Evolutionary conservation across 2,888 invertebrate genomes (phyloP).

Genomic region (Gastracanthus pulcherrimus): DNA sequence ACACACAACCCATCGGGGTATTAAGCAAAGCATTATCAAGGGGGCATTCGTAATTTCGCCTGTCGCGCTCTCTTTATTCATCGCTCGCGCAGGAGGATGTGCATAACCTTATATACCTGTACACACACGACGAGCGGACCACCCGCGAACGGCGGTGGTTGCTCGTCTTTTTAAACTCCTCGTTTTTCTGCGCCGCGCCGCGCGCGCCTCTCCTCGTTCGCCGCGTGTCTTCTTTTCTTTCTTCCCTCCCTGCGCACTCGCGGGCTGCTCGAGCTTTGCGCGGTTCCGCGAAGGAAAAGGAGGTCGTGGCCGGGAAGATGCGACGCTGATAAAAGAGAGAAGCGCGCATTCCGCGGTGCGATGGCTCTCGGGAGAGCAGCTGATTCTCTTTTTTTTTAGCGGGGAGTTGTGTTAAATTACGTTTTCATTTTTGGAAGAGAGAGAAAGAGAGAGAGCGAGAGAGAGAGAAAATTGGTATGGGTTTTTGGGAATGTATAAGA

Average conservation of each 20-base stretch:
- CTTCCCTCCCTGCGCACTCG: too few relatives aligned
- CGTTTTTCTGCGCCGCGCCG: not conserved
- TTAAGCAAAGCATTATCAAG: not conserved
- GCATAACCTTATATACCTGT: not conserved
- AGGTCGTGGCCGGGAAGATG: constrained; percentile 14
- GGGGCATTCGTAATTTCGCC: not conserved
- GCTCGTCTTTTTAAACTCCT: not conserved
- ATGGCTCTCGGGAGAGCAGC: not conserved
- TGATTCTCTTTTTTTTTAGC: not conserved
- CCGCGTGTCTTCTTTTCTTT: not conserved
- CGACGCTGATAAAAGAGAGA: not conserved
- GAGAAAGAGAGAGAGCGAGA: too few relatives aligned
- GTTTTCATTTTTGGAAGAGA: too few relatives aligned
- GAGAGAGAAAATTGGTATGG: too few relatives aligned
- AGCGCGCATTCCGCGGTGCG: not conserved
- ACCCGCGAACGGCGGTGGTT: not conserved
- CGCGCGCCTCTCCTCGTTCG: not conserved
- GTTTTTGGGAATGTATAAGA: too few relatives aligned
- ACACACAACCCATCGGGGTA: too few relatives aligned
- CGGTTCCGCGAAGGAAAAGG: constrained; percentile 16
- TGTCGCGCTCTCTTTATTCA: constrained; percentile 1
- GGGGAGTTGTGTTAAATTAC: too few relatives aligned
- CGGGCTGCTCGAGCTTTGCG: not conserved
- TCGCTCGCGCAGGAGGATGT: not conserved
- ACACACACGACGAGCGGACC: too few relatives aligned